A percentile compares a stretch with the other conserved stretches of the same genome.
Evolutionary conservation across 2,797 vertebrate species (phyloP).

Genomic region (Coreius guichenoti): DNA sequence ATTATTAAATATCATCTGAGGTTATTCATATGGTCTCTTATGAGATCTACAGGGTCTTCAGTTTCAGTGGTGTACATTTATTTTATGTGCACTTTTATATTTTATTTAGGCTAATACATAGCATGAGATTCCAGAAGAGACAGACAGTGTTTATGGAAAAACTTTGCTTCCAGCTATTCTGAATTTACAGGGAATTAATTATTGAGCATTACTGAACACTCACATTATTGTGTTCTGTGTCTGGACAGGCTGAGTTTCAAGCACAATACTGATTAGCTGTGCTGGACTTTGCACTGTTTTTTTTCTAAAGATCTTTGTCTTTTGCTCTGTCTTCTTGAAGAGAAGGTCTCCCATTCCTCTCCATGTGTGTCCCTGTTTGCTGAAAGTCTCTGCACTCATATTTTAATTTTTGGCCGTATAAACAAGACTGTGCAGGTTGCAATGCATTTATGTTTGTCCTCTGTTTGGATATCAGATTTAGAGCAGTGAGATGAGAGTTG

Average conservation of each 20-base stretch:
- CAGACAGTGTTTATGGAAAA: conserved; percentile 61
- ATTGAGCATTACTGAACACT: conserved; percentile 5
- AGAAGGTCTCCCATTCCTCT: conserved; percentile 11
- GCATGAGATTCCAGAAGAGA: conserved; percentile 38
- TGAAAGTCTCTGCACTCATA: background rate
- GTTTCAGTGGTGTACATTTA: conserved; percentile 7
- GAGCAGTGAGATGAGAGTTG: conserved; percentile 5
- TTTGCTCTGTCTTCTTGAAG: background rate
- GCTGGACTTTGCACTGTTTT: conserved; percentile 8
- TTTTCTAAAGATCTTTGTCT: background rate
- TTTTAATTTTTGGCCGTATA: background rate
- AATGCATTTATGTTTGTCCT: conserved; percentile 11
- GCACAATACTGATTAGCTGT: conserved; percentile 4
- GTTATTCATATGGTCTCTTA: background rate
- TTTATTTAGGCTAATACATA: conserved; percentile 26
- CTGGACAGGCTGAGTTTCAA: conserved; percentile 29
- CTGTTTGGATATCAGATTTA: conserved; percentile 35
- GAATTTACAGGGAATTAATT: background rate
- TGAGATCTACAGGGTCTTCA: background rate
- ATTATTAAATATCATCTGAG: background rate
- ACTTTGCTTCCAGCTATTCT: conserved; percentile 29
- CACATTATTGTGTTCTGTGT: conserved; percentile 10
- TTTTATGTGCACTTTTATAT: conserved; percentile 40
- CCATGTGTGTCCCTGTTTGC: conserved; percentile 7
- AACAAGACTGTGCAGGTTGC: background rate